phyloP scores from a whole-genome alignment of 2,113 vertebrate species.

The Aix galericulata region DNA sequence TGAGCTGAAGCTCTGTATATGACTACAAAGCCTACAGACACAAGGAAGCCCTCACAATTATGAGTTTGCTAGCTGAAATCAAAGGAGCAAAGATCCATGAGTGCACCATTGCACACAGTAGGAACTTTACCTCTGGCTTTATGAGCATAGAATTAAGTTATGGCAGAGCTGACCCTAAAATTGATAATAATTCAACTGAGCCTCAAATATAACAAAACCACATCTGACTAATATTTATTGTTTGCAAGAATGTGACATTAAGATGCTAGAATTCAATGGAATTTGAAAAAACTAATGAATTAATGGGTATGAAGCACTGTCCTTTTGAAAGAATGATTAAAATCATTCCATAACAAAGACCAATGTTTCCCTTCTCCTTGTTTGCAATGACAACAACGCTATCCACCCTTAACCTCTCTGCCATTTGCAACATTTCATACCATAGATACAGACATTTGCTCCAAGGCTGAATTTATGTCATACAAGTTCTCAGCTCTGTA shows the following conservation, averaged over 20 bases:
- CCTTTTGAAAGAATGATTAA: background rate
- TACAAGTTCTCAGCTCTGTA: background rate
- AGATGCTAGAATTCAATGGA: background rate
- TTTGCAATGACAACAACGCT: background rate
- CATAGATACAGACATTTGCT: background rate
- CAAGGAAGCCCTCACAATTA: background rate
- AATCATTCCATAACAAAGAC: background rate
- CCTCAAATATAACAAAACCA: background rate
- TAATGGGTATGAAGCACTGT: background rate
- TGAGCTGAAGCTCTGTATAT: background rate
- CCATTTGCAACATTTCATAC: background rate
- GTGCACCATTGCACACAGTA: background rate
- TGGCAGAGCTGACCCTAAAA: background rate
- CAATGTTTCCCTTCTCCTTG: background rate
- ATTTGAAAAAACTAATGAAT: background rate
- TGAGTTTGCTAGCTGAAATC: background rate
- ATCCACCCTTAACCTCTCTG: background rate
- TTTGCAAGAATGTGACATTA: background rate
- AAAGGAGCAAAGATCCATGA: background rate
- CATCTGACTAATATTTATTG: background rate
- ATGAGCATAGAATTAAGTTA: background rate
- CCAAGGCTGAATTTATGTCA: background rate
- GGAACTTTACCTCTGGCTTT: background rate
- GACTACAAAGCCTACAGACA: background rate
- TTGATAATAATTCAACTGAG: background rate